Conservation (phyloP, 2,888 invertebrate species). For the Cordilura impudica region DNA sequence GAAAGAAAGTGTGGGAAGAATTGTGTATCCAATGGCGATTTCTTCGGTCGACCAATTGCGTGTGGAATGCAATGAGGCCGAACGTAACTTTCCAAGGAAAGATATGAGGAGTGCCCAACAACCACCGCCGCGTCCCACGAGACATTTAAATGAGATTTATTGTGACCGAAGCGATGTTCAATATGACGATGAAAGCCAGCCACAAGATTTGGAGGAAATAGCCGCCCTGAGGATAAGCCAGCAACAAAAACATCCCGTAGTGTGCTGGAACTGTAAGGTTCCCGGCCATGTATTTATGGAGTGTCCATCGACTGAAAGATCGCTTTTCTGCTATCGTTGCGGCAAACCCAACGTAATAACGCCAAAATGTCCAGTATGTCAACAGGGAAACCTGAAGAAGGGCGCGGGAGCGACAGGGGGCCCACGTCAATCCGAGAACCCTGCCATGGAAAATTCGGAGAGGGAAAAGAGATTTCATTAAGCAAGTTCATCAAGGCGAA, state of each 20-base stretch:
- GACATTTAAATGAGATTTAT: background rate
- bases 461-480: background rate
- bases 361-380: background rate
- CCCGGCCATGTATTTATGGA: background rate
- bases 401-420: background rate
- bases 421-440: background rate
- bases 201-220: background rate
- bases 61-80: background rate
- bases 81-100: background rate
- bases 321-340: background rate
- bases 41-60: conserved; percentile 20
- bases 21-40: background rate
- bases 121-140: background rate
- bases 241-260: background rate
- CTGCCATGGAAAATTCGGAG: background rate
- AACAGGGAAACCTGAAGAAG: background rate
- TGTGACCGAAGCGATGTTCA: background rate
- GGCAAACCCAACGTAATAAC: background rate
- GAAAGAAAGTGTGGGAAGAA: too few relatives aligned
- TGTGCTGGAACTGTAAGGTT: background rate
- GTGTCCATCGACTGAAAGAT: background rate
- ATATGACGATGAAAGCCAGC: background rate
- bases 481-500: background rate
- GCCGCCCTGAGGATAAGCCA: background rate
- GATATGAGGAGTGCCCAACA: too few relatives aligned